Evolutionary conservation across 1,140 invertebrate genomes (phyloP), one percentile per base, ranked within the genome.

Genomic region (Macrostomum lignano): DNA sequence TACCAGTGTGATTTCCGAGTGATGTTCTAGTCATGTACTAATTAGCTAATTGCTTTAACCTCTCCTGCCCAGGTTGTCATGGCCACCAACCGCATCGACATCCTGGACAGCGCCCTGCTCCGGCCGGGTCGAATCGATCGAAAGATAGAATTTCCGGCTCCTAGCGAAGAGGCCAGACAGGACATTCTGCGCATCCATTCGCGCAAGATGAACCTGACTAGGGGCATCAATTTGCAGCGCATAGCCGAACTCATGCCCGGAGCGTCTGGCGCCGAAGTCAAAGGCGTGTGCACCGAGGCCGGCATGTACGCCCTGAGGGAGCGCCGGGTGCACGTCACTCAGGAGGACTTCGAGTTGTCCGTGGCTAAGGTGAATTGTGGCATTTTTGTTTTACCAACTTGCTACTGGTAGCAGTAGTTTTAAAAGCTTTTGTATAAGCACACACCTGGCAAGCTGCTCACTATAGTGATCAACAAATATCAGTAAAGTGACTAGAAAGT

Each of bases 301-400:
- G 91, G 91, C 17, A 98, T 98, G 91, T 98, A 98, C 52, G 91
- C 91, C 15, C 62, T 98, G 1, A 65, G 91, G 48, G 91, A 98
- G 61, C 68, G 91, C 41, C 67, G 91, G 42, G 84, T 98, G 17
- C 91, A 98, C 51, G 91, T 98, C 0, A 98, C 86, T 17, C 91
- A 98, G 58, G 91, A 98, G 65, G 91, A 98, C 58, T 98, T 98
- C 64, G 91, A 98, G 64, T 88, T 98, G 74, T 88, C 91, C 25
- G 91, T 98, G 7, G 86, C 88, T 35, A 98, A 98, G 65, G 66
- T 66, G 45, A n/a, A n/a, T n/a, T n/a, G n/a, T n/a, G n/a, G n/a
- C n/a, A n/a, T n/a, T n/a, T n/a, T n/a, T n/a, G n/a, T n/a, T n/a
- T n/a, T n/a, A n/a, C n/a, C n/a, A n/a, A n/a, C n/a, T n/a, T n/a